Evolutionary conservation across 2,113 vertebrate species (phyloP).

Genomic region (Pelvicachromis taeniatus): DNA sequence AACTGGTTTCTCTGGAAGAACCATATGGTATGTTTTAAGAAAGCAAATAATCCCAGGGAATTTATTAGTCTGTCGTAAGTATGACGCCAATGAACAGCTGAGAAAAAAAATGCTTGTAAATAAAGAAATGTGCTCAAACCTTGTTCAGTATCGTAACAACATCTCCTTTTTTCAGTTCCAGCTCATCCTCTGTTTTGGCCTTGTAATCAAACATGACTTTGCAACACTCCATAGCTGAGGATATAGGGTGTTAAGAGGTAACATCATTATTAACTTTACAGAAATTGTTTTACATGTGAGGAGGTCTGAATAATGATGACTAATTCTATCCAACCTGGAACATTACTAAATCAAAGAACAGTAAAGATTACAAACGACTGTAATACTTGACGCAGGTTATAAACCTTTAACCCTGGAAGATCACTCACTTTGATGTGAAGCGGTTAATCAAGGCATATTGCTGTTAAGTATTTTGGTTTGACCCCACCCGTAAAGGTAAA

Average conservation of each 20-base stretch:
- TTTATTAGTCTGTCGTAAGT: background rate
- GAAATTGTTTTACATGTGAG: background rate
- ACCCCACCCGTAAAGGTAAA: background rate
- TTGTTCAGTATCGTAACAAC: constrained; percentile 75
- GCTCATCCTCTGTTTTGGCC: constrained; percentile 74
- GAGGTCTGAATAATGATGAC: background rate
- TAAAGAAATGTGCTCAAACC: constrained; percentile 55
- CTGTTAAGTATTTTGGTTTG: background rate
- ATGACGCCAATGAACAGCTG: background rate
- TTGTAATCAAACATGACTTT: constrained; percentile 81
- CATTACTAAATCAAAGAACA: background rate
- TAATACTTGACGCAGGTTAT: background rate
- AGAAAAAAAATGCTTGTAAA: background rate
- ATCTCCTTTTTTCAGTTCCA: constrained; percentile 76
- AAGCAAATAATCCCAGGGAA: background rate
- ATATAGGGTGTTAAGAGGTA: background rate
- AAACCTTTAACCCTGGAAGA: background rate
- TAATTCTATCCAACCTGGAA: background rate
- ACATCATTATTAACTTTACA: background rate
- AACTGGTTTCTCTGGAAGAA: constrained; percentile 34
- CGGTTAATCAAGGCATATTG: background rate
- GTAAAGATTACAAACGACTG: background rate
- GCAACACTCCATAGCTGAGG: constrained; percentile 71
- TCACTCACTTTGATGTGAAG: background rate
- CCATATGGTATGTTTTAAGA: background rate